Evolutionary conservation across 1,140 invertebrate species (phyloP).

Genomic region (Helicoverpa zea): DNA sequence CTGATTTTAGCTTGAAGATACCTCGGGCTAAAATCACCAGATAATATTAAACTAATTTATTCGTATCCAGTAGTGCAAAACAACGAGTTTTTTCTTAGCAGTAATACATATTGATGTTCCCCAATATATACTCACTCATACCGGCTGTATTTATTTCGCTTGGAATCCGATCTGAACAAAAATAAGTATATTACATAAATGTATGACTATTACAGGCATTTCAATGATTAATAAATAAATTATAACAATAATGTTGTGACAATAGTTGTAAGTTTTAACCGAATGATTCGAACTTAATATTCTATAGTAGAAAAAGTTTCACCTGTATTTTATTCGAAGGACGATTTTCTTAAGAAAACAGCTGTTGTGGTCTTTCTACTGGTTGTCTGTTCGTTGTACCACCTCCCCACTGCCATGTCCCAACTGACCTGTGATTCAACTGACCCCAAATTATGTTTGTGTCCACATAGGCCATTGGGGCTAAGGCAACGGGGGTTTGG

Average conservation of each 20-base stretch:
- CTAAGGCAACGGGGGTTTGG: too few species aligned
- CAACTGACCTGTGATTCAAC: too few species aligned
- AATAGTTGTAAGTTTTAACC: neutral
- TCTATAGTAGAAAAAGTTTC: neutral
- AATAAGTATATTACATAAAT: conserved; percentile 5
- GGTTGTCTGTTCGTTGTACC: too few species aligned
- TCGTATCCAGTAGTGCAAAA: neutral
- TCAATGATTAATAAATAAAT: too few species aligned
- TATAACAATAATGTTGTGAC: neutral
- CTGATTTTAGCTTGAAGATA: conserved; percentile 11
- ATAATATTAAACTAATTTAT: neutral
- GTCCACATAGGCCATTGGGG: too few species aligned
- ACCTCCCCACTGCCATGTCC: too few species aligned
- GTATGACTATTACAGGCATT: neutral
- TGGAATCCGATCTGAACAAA: neutral
- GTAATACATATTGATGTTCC: neutral
- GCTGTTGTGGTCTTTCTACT: too few species aligned
- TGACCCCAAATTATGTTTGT: too few species aligned
- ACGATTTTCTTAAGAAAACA: neutral
- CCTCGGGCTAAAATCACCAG: neutral
- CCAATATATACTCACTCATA: neutral
- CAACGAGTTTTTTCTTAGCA: neutral
- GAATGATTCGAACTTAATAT: neutral
- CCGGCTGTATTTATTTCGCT: neutral
- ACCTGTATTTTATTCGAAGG: neutral